Base-by-base conservation (phyloP, 2,888 invertebrate species). In the Himalopsyche kuldschensis region DNA sequence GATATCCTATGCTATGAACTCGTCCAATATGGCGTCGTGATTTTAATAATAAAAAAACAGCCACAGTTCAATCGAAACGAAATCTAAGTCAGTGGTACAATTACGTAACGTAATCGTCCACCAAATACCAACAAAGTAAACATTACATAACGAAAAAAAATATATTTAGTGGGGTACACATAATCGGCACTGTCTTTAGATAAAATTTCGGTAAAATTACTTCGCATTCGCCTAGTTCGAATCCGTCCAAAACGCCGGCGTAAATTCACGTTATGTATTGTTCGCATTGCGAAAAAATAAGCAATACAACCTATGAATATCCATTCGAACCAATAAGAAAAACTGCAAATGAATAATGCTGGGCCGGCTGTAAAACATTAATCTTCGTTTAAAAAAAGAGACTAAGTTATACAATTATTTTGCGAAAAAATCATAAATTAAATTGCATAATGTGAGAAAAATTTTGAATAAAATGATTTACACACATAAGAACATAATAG, bases 61-160 rank as follows among this genome's bases (percentile, higher is more conserved):
- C 27, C 69, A 27, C n/a, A 4, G 69, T 27, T 27, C 15, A 15
- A 30, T 69, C 27, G 20, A 69, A 69, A 69, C 69, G 24, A 27
- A 69, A 69, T 69, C 27, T 69, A 69, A 69, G 69, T 69, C 69
- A 69, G 24, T 27, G 30, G 69, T 69, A 27, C 69, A 69, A 90
- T 88, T 91, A 91, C 91, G 91, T 91, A 91, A 90, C 89, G 88
- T 89, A 89, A 89, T 89, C 89, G 90, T 89, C 90, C 90, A 90
- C 88, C 90, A 79, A 89, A 89, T 90, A 90, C 89, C 90, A 90
- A 91, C 91, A 91, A 91, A 91, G 91, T 91, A 91, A 90, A 79
- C 90, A 90, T 89, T 90, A 90, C 89, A 31, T 32, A 80, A 80
- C 24, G 15, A 8, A 15, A 20, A 20, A 30, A 48, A 48, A 47